Percentiles rank a stretch among this genome's conserved stretches.
These are phyloP conservation scores for Athalia circularis DNA, from an alignment of 2,888 invertebrate species.

Conservation along the genomic window DNA sequence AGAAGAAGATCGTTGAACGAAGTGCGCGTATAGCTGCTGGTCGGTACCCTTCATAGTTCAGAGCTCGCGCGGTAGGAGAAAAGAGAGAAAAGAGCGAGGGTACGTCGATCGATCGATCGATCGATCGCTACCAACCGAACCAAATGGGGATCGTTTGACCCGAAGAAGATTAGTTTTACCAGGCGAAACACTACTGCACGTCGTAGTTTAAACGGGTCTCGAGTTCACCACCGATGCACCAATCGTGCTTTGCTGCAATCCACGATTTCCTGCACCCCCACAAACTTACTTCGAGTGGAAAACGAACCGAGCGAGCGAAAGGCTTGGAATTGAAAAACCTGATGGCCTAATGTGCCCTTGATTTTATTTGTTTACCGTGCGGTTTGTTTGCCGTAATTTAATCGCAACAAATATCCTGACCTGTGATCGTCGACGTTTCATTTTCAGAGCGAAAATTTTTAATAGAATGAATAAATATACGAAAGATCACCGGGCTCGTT, in stretches of 20 bases:
- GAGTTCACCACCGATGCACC: no score
- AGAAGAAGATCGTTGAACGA: conserved; percentile 33
- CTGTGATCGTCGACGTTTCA: background rate
- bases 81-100: no score
- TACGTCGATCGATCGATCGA: conserved; percentile 26
- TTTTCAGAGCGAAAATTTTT: background rate
- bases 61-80: background rate
- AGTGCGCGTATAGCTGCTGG: conserved; percentile 14
- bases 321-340: conserved; percentile 30
- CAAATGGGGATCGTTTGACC: conserved; percentile 34
- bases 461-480: background rate
- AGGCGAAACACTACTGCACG: conserved; percentile 19
- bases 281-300: conserved; percentile 14
- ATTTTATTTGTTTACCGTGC: conserved; percentile 34
- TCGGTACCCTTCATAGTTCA: conserved; percentile 17
- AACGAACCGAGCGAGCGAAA: conserved; percentile 16
- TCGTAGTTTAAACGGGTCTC: background rate
- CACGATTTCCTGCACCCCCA: background rate
- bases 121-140: background rate
- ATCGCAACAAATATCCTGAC: background rate
- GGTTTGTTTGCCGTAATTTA: conserved; percentile 37
- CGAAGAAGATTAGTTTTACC: conserved; percentile 30
- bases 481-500: background rate
- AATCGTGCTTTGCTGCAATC: no score
- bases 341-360: conserved; percentile 24